These are phyloP conservation scores for Epistrophe grossulariae DNA, from an alignment of 2,888 invertebrate species.

Conservation along the genomic window DNA sequence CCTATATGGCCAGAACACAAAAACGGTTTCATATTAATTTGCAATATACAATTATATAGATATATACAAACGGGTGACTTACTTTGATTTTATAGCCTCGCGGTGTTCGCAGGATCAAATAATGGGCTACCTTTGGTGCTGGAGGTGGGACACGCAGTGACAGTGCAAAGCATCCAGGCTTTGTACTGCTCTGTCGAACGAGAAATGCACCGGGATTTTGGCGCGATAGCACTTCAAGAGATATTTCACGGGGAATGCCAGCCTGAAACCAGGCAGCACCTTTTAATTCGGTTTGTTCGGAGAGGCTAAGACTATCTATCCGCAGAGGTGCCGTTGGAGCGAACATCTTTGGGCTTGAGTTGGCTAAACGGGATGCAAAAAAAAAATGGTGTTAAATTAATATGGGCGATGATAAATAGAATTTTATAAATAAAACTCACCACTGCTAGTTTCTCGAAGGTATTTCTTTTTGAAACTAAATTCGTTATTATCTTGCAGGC, in stretches of 20 bases:
- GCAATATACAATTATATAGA: constrained; percentile 29
- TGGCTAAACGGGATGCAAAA: constrained; percentile 78
- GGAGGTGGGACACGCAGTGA: constrained; percentile 95
- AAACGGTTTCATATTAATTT: constrained; percentile 64
- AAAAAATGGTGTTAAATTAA: not conserved
- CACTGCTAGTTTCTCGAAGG: constrained; percentile 83
- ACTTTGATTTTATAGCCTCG: constrained; percentile 97
- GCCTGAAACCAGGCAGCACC: constrained; percentile 98
- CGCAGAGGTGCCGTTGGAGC: constrained; percentile 82
- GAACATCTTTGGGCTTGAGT: constrained; percentile 85
- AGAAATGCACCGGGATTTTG: constrained; percentile 97
- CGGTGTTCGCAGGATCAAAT: constrained; percentile 94
- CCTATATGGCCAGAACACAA: constrained; percentile 86
- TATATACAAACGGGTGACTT: constrained; percentile 74
- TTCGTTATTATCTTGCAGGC: constrained; percentile 81
- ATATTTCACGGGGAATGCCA: constrained; percentile 97
- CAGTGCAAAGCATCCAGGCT: constrained; percentile 96
- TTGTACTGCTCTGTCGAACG: constrained; percentile 97
- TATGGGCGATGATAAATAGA: constrained; percentile 8
- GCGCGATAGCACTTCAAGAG: constrained; percentile 94
- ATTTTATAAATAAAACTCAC: constrained; percentile 77
- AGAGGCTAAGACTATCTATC: constrained; percentile 87
- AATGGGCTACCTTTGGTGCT: constrained; percentile 94
- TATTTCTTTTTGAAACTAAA: constrained; percentile 83
- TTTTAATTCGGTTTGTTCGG: constrained; percentile 91